These are phyloP conservation scores for Lophotis ruficrista DNA, from an alignment of 2,113 vertebrate genomes.

Conservation along the genomic window DNA sequence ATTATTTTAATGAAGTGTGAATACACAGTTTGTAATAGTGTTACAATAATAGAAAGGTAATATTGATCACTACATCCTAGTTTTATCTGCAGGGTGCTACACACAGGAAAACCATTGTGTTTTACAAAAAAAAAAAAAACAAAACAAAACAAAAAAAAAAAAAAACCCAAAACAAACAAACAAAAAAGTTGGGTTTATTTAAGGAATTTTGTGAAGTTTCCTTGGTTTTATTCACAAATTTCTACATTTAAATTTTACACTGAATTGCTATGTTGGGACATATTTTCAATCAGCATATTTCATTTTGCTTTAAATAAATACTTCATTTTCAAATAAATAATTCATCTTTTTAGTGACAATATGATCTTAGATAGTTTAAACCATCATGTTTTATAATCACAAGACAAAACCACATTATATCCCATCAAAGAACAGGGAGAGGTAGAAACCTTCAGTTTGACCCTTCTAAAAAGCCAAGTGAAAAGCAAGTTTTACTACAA, in stretches of 20 bases:
- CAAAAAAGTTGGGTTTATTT: neutral
- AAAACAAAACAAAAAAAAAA: neutral
- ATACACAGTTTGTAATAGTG: neutral
- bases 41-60: neutral
- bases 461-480: neutral
- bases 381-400: neutral
- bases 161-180: too few species aligned
- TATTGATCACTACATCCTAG: neutral
- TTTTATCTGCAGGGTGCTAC: neutral
- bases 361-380: neutral
- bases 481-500: neutral
- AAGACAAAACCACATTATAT: neutral
- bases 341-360: neutral
- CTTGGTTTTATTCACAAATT: neutral
- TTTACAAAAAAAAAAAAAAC: neutral
- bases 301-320: neutral
- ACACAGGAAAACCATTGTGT: accelerated
- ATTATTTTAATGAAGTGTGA: neutral
- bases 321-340: neutral
- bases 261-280: neutral
- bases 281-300: neutral
- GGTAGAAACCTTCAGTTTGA: neutral
- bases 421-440: neutral
- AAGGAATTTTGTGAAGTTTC: neutral
- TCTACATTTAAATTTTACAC: neutral